Percentiles rank a stretch among this genome's conserved stretches.
phyloP scores from a whole-genome alignment of 2,888 invertebrate species.

The Alitta virens region DNA sequence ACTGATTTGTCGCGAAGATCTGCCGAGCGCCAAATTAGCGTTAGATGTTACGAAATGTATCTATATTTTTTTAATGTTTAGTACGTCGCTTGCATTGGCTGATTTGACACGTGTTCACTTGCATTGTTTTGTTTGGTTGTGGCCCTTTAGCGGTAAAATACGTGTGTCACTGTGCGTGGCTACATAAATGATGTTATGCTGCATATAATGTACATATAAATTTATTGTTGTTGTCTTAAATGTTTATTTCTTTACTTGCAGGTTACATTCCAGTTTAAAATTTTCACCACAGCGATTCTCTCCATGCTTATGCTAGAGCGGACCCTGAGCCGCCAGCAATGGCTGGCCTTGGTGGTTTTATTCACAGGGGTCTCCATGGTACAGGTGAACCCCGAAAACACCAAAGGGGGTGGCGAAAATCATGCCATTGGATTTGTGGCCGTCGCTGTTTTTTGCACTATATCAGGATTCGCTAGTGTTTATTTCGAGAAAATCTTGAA shows the following conservation, averaged over 20 bases:
- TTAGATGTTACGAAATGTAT: no score
- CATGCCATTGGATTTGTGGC: constrained; percentile 41
- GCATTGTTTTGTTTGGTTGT: no score
- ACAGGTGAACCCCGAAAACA: constrained; percentile 47
- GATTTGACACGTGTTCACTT: no score
- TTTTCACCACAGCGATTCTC: constrained; percentile 59
- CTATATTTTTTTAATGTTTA: no score
- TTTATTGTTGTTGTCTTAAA: no score
- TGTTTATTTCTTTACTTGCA: constrained; percentile 35
- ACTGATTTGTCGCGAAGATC: no score
- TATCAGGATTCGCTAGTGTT: constrained; percentile 95
- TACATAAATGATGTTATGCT: no score
- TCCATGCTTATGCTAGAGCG: constrained; percentile 57
- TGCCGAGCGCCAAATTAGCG: no score
- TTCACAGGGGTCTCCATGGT: constrained; percentile 58
- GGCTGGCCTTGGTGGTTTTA: constrained; percentile 56
- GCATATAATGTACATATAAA: no score
- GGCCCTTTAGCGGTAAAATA: no score
- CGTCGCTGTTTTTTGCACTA: constrained; percentile 65
- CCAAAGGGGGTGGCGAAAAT: constrained; percentile 24
- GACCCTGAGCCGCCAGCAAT: constrained; percentile 53
- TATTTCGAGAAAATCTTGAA: constrained; percentile 98
- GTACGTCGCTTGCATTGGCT: no score
- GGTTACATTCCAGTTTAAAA: constrained; percentile 60
- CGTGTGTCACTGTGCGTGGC: no score